Evolutionary conservation across 1,140 invertebrate genomes (phyloP).

Genomic region (Tigriopus japonicus): DNA sequence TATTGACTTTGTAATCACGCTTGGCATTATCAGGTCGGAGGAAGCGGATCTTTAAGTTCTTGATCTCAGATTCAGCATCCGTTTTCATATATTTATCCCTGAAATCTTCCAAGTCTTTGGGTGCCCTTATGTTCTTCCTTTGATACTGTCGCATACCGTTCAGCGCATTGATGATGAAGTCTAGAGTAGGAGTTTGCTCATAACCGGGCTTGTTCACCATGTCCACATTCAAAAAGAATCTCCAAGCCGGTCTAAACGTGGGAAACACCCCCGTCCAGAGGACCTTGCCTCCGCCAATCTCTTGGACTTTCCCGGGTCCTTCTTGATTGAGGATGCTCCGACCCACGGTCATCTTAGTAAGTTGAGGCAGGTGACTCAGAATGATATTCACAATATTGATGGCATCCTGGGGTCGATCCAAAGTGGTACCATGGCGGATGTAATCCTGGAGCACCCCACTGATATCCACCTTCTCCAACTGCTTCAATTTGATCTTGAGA

Average conservation of each 20-base stretch:
- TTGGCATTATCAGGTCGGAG: not conserved
- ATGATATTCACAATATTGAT: not conserved
- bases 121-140: not conserved
- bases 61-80: not conserved
- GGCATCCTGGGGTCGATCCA: not conserved
- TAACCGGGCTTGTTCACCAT: slow-evolving; percentile 9
- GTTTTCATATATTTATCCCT: not conserved
- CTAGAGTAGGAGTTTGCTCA: not conserved
- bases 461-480: not conserved
- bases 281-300: slow-evolving; percentile 1
- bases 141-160: not conserved
- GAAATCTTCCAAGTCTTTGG: not conserved
- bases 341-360: not conserved
- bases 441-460: too few species aligned
- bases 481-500: not conserved
- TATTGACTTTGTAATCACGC: not conserved
- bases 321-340: not conserved
- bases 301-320: not conserved
- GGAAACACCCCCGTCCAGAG: slow-evolving; percentile 3
- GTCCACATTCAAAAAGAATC: slow-evolving; percentile 1
- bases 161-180: not conserved
- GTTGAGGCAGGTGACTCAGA: not conserved
- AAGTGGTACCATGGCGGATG: too few species aligned
- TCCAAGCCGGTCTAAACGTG: not conserved
- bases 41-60: not conserved